phyloP scores from a whole-genome alignment of 1,140 invertebrate genomes.

The Stegodyphus mimosarum region DNA sequence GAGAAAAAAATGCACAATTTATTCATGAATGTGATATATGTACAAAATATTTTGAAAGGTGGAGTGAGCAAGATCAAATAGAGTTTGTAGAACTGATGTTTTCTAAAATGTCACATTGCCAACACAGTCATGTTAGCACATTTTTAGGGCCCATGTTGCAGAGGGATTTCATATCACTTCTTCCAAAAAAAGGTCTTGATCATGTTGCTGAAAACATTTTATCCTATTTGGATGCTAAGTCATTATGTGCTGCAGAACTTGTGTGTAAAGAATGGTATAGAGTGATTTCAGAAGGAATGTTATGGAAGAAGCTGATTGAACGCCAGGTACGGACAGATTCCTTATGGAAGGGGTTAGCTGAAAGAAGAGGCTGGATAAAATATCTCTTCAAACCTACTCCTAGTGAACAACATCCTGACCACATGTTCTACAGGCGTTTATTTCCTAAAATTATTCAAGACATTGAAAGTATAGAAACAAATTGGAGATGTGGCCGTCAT shows the following conservation, averaged over 20 bases:
- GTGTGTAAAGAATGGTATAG: constrained; percentile 98
- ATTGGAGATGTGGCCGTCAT: constrained; percentile 96
- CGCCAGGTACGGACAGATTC: constrained; percentile 90
- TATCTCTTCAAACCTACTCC: constrained; percentile 95
- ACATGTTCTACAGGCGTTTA: constrained; percentile 94
- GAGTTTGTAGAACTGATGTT: constrained; percentile 96
- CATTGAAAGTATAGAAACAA: constrained; percentile 93
- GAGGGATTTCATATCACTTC: constrained; percentile 96
- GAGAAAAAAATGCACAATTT: constrained; percentile 42
- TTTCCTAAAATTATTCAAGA: constrained; percentile 95
- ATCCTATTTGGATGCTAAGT: constrained; percentile 95
- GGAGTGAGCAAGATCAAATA: constrained; percentile 79
- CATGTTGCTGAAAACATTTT: constrained; percentile 98
- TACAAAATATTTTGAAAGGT: constrained; percentile 88
- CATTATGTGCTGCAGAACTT: constrained; percentile 90
- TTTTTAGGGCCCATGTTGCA: constrained; percentile 99
- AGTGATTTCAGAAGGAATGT: constrained; percentile 97
- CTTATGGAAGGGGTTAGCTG: constrained; percentile 94
- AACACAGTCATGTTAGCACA: constrained; percentile 97
- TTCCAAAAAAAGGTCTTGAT: constrained; percentile 97
- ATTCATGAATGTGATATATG: constrained; percentile 81
- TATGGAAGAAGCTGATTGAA: constrained; percentile 97
- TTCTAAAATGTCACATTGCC: constrained; percentile 97
- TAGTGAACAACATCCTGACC: constrained; percentile 89
- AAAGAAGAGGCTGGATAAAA: constrained; percentile 91